Base-by-base conservation (phyloP, 2,113 vertebrate genomes). In the Penelope pileata region DNA sequence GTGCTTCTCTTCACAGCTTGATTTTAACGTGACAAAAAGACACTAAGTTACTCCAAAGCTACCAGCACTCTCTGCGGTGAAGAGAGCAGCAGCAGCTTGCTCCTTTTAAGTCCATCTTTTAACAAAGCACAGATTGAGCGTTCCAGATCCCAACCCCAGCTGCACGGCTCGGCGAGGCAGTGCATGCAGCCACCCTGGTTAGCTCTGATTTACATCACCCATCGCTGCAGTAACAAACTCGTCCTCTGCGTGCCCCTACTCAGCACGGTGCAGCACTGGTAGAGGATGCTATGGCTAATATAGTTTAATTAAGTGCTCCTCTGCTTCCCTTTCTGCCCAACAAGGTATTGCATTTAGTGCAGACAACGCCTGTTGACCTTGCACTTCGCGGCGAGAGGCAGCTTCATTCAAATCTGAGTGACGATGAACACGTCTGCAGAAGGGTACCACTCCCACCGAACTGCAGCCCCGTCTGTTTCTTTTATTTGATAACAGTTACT, bases 391-490 rank as follows among this genome's bases (percentile, higher is more conserved):
- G 53, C 2, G 62, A 76, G 67, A 77, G 79, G 88, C 68, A 94
- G 29, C 66, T 68, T 38, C 83, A 18, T 24, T 10, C 36, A 86
- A 48, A 83, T 38, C 36, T 24, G 43, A 26, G 43, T 29, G 68
- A 74, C 77, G 69, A 78, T 32, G 51, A 50, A 73, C 7, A 59
- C 47, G 32, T 76, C 38, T 86, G 75, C 73, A 64, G 24, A 62
- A 68, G 70, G 3, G 17, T n/a, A 51, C 73, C 70, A 21, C 60
- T 94, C 94, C 96, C 91, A 48, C 23, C 34, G 2, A 73, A 67
- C 58, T 18, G 86, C 82, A 96, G 70, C 80, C 83, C 95, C 94
- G 93, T 67, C 95, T 98, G 97, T 17, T 85, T 10, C 89, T 74
- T 45, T 64, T 29, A 89, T 84, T 77, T 66, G 68, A 51, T 76